Percentiles rank a stretch among this genome's conserved stretches.
phyloP scores from a whole-genome alignment of 2,113 vertebrate species.

The Labeo catla region DNA sequence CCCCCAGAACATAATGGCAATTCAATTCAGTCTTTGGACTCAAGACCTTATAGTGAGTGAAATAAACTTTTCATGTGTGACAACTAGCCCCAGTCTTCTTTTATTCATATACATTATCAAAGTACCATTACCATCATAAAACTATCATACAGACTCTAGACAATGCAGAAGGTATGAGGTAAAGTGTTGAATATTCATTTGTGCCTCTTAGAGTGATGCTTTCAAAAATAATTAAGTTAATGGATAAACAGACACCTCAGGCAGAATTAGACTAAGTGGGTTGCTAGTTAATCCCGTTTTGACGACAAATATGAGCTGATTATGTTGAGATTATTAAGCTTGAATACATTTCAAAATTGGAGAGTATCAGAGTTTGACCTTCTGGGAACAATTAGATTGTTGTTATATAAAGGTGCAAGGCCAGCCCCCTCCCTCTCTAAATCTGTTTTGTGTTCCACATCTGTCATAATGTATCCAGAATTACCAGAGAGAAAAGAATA shows the following conservation, averaged over 20 bases:
- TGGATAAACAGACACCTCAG: conserved; percentile 8
- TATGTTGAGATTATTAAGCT: conserved; percentile 4
- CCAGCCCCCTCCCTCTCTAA: not conserved
- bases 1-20: not conserved
- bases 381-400: conserved; percentile 17
- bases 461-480: not conserved
- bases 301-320: conserved; percentile 14
- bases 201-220: not conserved
- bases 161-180: not conserved
- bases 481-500: not conserved
- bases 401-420: not conserved
- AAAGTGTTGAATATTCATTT: not conserved
- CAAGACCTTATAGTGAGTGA: not conserved
- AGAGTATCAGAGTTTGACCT: conserved; percentile 15
- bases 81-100: not conserved
- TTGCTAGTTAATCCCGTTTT: conserved; percentile 24
- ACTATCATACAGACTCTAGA: not conserved
- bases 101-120: not conserved
- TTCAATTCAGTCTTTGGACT: not conserved
- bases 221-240: conserved; percentile 9
- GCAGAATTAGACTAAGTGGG: conserved; percentile 18
- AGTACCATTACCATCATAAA: not conserved
- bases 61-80: not conserved
- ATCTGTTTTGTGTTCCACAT: not conserved
- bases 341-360: not conserved